Conservation (phyloP, 2,797 vertebrate genomes). For the Silurus lanzhouensis region DNA sequence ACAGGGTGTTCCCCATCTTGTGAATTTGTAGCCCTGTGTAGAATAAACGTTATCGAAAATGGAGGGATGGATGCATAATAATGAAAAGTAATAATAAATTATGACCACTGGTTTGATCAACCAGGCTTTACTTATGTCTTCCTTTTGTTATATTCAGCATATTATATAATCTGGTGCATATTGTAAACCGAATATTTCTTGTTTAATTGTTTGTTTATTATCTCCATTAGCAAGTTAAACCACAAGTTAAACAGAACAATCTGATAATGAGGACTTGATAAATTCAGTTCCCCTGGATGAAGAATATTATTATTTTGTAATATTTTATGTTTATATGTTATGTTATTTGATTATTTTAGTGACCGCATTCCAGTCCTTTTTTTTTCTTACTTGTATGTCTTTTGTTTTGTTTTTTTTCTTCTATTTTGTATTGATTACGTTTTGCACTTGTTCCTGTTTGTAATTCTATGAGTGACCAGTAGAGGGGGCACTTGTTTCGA, state of each 20-base stretch:
- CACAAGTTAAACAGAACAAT: neutral
- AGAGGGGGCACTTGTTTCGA: conserved; percentile 48
- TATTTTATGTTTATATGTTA: neutral
- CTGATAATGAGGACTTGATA: neutral
- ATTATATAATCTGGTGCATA: neutral
- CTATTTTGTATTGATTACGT: neutral
- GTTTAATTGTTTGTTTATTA: neutral
- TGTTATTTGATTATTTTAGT: neutral
- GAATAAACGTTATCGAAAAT: no score
- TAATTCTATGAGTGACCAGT: conserved; percentile 32
- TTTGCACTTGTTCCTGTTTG: neutral
- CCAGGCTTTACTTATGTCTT: neutral
- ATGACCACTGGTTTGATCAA: neutral
- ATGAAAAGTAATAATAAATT: neutral
- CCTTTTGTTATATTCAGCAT: neutral
- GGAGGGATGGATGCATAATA: neutral
- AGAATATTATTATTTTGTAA: neutral
- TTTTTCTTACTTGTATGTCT: neutral
- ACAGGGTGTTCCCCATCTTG: no score
- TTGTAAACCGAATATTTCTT: neutral
- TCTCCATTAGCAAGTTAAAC: neutral
- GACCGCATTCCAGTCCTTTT: neutral
- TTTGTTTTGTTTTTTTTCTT: neutral
- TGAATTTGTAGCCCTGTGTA: no score
- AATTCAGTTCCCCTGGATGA: neutral